Conservation (phyloP, 2,113 vertebrate genomes). For the Climacteris rufus region DNA sequence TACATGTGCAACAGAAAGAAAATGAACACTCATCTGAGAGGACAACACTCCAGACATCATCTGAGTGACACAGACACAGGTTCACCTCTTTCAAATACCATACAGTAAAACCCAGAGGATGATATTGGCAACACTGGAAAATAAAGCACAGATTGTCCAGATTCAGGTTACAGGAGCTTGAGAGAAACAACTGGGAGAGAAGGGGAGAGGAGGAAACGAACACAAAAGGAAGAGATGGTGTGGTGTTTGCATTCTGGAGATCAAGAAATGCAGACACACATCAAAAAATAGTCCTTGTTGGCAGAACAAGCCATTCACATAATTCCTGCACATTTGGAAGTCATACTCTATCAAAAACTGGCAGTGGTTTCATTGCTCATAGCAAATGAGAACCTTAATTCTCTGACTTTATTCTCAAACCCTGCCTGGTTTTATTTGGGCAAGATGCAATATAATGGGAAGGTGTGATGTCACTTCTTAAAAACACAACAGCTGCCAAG, state of each 20-base stretch:
- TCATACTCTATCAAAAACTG: background rate
- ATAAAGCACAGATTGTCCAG: slow-evolving; percentile 37
- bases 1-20: slow-evolving; percentile 68
- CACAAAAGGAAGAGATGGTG: background rate
- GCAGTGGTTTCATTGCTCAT: background rate
- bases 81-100: slow-evolving; percentile 6
- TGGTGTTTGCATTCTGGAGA: slow-evolving; percentile 24
- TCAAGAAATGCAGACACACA: slow-evolving; percentile 22
- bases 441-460: slow-evolving; percentile 12
- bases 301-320: slow-evolving; percentile 4
- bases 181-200: background rate
- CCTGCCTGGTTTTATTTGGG: background rate
- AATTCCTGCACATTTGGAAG: slow-evolving; percentile 5
- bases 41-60: slow-evolving; percentile 23
- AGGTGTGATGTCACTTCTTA: background rate
- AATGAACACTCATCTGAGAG: background rate
- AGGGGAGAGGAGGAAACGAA: background rate
- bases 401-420: background rate
- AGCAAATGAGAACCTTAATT: background rate
- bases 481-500: slow-evolving; percentile 39
- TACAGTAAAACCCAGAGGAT: background rate
- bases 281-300: slow-evolving; percentile 21
- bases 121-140: slow-evolving; percentile 42
- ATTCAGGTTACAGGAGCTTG: background rate
- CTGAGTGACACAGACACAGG: background rate